A percentile compares a stretch with the other conserved stretches of the same genome.
Evolutionary conservation across 2,113 vertebrate genomes (phyloP).

Genomic region (Varanus salvator): DNA sequence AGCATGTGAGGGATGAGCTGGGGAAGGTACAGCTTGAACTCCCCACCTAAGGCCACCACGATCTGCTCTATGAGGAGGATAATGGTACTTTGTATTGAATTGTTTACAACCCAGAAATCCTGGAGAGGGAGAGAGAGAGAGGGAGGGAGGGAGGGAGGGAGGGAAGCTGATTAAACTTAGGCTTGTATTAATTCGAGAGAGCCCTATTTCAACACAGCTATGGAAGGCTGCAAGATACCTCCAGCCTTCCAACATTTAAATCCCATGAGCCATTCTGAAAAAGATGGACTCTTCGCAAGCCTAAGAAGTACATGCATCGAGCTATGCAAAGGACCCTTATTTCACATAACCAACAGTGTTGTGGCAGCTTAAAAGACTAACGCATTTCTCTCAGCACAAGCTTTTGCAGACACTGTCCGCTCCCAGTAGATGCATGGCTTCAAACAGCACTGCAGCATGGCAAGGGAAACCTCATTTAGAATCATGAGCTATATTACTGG

Average conservation of each 20-base stretch:
- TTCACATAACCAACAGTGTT: too few species aligned
- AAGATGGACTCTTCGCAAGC: not conserved
- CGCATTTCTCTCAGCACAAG: too few species aligned
- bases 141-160: not conserved
- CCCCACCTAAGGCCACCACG: slow-evolving; percentile 94
- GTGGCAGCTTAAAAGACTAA: too few species aligned
- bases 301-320: not conserved
- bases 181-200: not conserved
- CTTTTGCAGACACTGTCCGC: too few species aligned
- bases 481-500: not conserved
- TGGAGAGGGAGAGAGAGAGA: slow-evolving; percentile 54
- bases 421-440: not conserved
- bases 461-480: not conserved
- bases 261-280: not conserved
- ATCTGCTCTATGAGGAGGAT: slow-evolving; percentile 98
- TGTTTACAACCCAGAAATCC: slow-evolving; percentile 99
- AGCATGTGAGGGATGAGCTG: slow-evolving; percentile 98
- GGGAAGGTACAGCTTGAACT: slow-evolving; percentile 98
- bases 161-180: not conserved
- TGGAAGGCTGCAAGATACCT: too few species aligned
- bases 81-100: slow-evolving; percentile 98
- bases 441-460: not conserved
- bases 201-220: too few species aligned
- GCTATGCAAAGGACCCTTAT: not conserved
- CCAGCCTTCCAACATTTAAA: not conserved